Conservation (phyloP, 2,797 vertebrate species). For the Rousettus madagascariensis region DNA sequence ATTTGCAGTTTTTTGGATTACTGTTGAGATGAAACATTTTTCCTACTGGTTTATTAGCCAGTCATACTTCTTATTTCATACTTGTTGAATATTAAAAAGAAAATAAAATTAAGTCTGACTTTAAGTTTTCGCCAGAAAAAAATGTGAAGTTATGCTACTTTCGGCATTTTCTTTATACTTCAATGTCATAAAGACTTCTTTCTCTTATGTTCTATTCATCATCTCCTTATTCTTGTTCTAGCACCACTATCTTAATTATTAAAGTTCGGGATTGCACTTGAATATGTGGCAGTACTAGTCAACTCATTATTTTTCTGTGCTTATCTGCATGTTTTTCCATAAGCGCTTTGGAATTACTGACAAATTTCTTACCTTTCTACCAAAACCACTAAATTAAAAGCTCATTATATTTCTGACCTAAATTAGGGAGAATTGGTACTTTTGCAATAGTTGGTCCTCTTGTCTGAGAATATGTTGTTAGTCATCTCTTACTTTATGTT, state of each 20-base stretch:
- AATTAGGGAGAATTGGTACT: not conserved
- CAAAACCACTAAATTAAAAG: not conserved
- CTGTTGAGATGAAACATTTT: not conserved
- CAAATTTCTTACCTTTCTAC: not conserved
- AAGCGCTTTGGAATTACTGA: not conserved
- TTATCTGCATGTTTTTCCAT: not conserved
- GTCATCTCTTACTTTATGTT: not conserved
- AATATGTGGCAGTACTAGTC: not conserved
- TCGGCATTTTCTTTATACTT: not conserved
- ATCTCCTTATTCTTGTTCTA: not conserved
- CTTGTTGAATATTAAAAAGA: not conserved
- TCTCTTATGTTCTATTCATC: not conserved
- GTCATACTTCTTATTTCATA: slow-evolving; percentile 1
- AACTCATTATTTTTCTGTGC: not conserved
- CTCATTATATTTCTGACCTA: not conserved
- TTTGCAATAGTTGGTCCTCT: not conserved
- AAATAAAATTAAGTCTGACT: not conserved
- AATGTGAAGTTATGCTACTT: not conserved
- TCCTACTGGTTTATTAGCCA: not conserved
- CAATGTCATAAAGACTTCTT: not conserved
- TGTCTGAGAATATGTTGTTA: not conserved
- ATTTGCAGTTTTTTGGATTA: not conserved
- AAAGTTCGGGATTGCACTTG: not conserved
- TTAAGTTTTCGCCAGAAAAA: slow-evolving; percentile 39
- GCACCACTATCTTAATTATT: not conserved